Percentiles rank a stretch among this genome's conserved stretches.
Evolutionary conservation across 2,113 vertebrate genomes (phyloP).

Genomic region (Laticauda laticaudata): DNA sequence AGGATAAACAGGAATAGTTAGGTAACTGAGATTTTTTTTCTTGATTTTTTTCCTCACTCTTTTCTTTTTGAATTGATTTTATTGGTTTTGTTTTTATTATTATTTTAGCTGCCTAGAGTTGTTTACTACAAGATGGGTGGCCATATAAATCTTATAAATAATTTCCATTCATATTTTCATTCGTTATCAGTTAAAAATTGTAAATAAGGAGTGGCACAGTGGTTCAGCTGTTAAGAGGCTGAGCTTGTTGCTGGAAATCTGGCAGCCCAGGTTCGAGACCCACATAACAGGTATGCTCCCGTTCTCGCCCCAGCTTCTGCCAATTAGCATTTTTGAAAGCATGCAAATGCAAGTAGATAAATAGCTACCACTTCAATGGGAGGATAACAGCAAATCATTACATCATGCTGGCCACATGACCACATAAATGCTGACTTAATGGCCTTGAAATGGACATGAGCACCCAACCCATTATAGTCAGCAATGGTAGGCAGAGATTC

Average conservation of each 20-base stretch:
- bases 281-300: too few species aligned
- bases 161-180: neutral
- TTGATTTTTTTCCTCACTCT: neutral
- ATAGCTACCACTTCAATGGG: neutral
- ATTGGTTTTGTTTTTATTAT: neutral
- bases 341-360: neutral
- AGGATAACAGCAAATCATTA: neutral
- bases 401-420: neutral
- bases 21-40: neutral
- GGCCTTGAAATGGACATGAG: neutral
- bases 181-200: neutral
- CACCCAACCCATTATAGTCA: neutral
- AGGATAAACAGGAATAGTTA: neutral
- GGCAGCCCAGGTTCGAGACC: neutral
- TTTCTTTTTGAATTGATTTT: neutral
- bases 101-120: neutral
- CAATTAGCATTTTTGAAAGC: neutral
- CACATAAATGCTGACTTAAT: neutral
- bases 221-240: neutral
- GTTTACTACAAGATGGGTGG: neutral
- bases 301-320: neutral
- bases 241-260: neutral
- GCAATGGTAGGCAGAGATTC: neutral
- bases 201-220: neutral
- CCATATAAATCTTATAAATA: neutral